Evolutionary conservation across 2,113 vertebrate genomes (phyloP).

Genomic region (Semicossyphus pulcher): DNA sequence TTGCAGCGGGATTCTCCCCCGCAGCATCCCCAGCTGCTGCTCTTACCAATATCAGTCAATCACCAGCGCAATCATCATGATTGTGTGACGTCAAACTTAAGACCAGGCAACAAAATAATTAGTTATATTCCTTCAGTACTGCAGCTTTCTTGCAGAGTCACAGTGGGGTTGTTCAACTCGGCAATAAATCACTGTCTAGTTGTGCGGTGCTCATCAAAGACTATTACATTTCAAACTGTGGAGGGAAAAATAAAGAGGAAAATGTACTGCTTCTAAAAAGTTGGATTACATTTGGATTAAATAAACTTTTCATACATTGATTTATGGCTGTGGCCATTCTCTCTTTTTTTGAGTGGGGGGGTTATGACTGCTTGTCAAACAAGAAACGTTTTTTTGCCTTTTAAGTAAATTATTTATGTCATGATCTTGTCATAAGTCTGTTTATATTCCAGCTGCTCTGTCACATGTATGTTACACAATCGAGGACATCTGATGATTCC

Average conservation of each 20-base stretch:
- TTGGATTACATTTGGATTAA: neutral
- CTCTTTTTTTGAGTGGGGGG: neutral
- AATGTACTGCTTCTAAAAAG: neutral
- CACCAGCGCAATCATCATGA: neutral
- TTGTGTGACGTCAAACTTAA: slow-evolving; percentile 11
- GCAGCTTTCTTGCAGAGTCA: slow-evolving; percentile 16
- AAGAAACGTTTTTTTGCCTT: no score
- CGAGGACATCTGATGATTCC: neutral
- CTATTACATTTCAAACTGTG: slow-evolving; percentile 28
- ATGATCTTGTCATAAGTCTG: no score
- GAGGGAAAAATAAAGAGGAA: slow-evolving; percentile 4
- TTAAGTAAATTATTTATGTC: no score
- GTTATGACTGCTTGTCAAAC: no score
- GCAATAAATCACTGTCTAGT: slow-evolving; percentile 56
- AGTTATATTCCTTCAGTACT: slow-evolving; percentile 5
- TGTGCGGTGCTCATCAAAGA: slow-evolving; percentile 30
- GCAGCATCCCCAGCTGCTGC: slow-evolving; percentile 9
- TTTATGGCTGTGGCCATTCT: neutral
- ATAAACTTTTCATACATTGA: neutral
- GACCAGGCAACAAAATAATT: slow-evolving; percentile 35
- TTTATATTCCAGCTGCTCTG: no score
- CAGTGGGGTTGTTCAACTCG: slow-evolving; percentile 27
- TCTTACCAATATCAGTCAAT: slow-evolving; percentile 5
- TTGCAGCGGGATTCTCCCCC: neutral
- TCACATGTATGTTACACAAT: neutral